Evolutionary conservation across 2,888 invertebrate genomes (phyloP), one percentile per base, ranked within the genome.

Genomic region (Villa cingulata): DNA sequence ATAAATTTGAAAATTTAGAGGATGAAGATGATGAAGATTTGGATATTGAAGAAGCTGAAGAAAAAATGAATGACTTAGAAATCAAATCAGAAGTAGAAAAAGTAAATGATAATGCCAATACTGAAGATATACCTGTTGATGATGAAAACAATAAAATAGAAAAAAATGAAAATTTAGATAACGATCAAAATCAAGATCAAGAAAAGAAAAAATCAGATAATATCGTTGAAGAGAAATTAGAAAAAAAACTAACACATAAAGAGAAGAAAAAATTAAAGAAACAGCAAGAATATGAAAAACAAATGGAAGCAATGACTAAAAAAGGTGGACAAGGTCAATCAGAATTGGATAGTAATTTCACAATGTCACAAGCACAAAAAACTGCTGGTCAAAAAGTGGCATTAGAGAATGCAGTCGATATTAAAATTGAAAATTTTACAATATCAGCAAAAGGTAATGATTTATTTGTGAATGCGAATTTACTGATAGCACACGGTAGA

Each of bases 381-480:
- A 74, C 78, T 54, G 80, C 80, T 19, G 81, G 81, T 57, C 83
- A 87, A 62, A 77, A 83, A 70, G 80, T 81, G 37, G 83, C 86
- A 34, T 61, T 88, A 56, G 96, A 97, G 63, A 86, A 91, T 65
- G 94, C 96, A 1, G 86, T 92, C 14, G 97, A 97, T 66, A 97
- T 98, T 45, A 97, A 97, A 76, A 88, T 95, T 16, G 97, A 98
- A 62, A 95, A 92, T 68, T 98, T 98, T 65, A 92, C 92, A 49
- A 98, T 99, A 57, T 81, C 91, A 18, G 98, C 98, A 0, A 88
- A 92, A 67, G 98, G 98, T 48, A 92, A 98, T 60, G 92, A 96
- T 63, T 74, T 98, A 41, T 97, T 99, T 67, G 86, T 92, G 32
- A 97, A 98, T 68, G 96, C 98, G 0, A 89, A 82, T 65, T 72